Evolutionary conservation across 1,140 invertebrate genomes (phyloP), one percentile per base, ranked within the genome.

Genomic region (Tetramorium simillimum): DNA sequence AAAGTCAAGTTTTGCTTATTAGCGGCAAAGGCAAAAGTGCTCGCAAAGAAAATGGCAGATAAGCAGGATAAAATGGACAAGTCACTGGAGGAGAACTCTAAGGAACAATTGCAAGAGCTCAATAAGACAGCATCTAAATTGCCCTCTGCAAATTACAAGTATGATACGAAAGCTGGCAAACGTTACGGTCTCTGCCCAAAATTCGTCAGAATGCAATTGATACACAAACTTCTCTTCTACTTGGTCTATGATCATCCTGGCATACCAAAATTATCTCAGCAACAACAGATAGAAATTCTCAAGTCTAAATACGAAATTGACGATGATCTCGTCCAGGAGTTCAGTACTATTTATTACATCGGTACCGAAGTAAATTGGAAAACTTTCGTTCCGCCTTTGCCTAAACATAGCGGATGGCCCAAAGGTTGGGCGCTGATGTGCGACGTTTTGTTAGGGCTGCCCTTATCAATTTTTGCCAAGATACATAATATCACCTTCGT

Each of bases 341-440:
- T 96, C 43, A 92, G 95, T 9, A 92, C 90, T 7, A 93, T 96
- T 87, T 97, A 96, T 72, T 93, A 90, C 14, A 93, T 94, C 1
- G 33, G 33, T 33, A 33, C 33, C 33, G 94, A 96, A 87, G 93
- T 97, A 3, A 95, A 93, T 87, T 98, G 97, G 97, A 97, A 97
- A 93, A 97, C 97, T 93, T 98, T 98, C 91, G 94, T 98, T 14
- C 96, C 97, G 2, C 96, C 97, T 1, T 91, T 98, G 56, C 97
- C 96, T 1, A 91, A 93, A 62, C 96, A 98, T 91, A 92, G 90
- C 56, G 96, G 96, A 56, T 97, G 96, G 94, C 94, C 95, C 1
- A 53, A 93, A n/a, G 97, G 98, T 24, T 98, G 97, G 97, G 95
- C 96, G n/a, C 95, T 97, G 62, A 95, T 98, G 88, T 96, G 96